These are phyloP conservation scores for Sesia bembeciformis DNA, from an alignment of 2,888 invertebrate genomes.

Conservation along the genomic window DNA sequence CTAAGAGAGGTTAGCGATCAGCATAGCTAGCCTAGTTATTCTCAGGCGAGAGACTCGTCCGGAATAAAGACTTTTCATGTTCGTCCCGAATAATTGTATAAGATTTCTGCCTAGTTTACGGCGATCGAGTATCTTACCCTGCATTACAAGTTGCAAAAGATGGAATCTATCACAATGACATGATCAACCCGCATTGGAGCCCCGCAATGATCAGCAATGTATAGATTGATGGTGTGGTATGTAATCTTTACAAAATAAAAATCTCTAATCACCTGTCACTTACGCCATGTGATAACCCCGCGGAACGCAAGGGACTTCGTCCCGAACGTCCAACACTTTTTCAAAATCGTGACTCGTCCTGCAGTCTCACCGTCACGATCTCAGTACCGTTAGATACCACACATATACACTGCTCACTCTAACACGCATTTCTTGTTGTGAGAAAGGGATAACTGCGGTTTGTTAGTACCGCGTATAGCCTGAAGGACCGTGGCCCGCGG, in stretches of 20 bases:
- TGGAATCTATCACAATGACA: no score
- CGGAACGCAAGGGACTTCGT: constrained; percentile 41
- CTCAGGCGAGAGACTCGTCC: no score
- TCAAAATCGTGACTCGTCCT: constrained; percentile 70
- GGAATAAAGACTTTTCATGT: no score
- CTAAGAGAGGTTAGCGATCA: no score
- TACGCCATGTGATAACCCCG: constrained; percentile 28
- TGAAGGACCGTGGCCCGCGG: constrained; percentile 26
- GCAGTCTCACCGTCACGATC: constrained; percentile 59
- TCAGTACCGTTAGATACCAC: constrained; percentile 50
- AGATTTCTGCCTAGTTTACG: no score
- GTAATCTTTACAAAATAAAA: neutral
- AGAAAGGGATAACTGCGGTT: constrained; percentile 33
- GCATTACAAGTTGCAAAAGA: no score
- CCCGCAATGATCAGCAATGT: constrained; percentile 16
- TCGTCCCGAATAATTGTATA: no score
- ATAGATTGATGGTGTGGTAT: neutral
- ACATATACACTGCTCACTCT: constrained; percentile 36
- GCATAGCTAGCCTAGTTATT: no score
- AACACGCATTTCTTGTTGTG: constrained; percentile 15
- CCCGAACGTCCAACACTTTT: constrained; percentile 61
- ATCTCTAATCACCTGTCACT: constrained; percentile 13
- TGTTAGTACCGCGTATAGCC: constrained; percentile 15
- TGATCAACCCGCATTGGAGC: no score
- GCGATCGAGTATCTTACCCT: no score